A percentile compares a stretch with the other conserved stretches of the same genome.
Conservation (phyloP, 2,113 vertebrate genomes). For the Notarius lentiginosus region DNA sequence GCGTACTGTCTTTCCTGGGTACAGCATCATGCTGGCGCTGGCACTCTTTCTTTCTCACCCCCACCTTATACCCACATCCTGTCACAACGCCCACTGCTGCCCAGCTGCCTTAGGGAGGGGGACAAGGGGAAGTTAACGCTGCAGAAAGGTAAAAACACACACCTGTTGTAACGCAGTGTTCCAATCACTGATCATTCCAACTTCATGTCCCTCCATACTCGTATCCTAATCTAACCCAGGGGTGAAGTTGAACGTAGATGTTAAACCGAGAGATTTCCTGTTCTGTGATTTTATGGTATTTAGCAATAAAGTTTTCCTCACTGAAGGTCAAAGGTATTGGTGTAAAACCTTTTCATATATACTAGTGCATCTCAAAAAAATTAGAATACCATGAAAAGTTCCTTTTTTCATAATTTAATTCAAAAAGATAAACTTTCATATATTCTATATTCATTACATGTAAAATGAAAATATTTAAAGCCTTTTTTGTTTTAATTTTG, state of each 20-base stretch:
- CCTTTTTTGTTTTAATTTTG: too few species aligned
- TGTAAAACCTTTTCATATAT: neutral
- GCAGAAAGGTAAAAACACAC: constrained; percentile 19
- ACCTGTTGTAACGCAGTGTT: neutral
- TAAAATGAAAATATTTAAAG: too few species aligned
- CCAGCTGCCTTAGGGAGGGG: constrained; percentile 54
- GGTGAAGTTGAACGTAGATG: neutral
- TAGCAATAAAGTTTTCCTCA: neutral
- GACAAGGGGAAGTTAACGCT: constrained; percentile 13
- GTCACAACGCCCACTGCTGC: constrained; percentile 63
- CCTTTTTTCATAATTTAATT: too few species aligned
- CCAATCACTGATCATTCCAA: neutral
- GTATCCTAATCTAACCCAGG: neutral
- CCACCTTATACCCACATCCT: constrained; percentile 71
- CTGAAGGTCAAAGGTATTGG: neutral
- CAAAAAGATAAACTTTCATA: too few species aligned
- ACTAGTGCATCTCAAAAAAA: too few species aligned
- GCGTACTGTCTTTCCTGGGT: constrained; percentile 63
- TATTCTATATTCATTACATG: too few species aligned
- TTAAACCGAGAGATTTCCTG: neutral
- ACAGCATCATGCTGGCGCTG: constrained; percentile 60
- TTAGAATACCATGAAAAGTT: too few species aligned
- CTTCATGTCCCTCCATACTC: too few species aligned
- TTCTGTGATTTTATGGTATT: neutral
- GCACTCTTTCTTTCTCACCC: constrained; percentile 57